Evolutionary conservation across 1,140 invertebrate species (phyloP).

Genomic region (Aricia agestis): DNA sequence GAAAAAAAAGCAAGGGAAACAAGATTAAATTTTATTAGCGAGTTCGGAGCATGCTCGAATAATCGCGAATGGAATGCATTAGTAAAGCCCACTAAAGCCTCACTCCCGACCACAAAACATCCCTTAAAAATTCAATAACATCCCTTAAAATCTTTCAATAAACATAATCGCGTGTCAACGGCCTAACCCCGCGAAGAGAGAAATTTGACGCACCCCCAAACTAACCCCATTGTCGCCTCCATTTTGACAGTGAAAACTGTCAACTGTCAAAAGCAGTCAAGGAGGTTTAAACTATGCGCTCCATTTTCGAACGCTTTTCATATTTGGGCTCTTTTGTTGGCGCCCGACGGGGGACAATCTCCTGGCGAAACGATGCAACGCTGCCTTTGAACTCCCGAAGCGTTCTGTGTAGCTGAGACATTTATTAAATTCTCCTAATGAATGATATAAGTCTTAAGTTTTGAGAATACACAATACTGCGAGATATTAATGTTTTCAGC

Average conservation of each 20-base stretch:
- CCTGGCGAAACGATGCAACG: conserved; percentile 19
- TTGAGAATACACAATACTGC: background rate
- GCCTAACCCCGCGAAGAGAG: conserved; percentile 42
- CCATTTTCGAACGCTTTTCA: conserved; percentile 62
- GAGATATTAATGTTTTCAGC: no score
- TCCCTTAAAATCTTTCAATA: conserved; percentile 63
- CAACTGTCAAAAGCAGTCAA: conserved; percentile 72
- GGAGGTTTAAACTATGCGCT: conserved; percentile 71
- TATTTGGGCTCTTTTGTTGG: conserved; percentile 51
- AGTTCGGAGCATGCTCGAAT: conserved; percentile 15
- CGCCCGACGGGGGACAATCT: conserved; percentile 34
- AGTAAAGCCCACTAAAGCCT: conserved; percentile 26
- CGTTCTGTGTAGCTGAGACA: conserved; percentile 9
- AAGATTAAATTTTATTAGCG: background rate
- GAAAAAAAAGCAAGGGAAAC: background rate
- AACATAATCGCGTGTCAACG: conserved; percentile 66
- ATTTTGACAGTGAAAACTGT: conserved; percentile 69
- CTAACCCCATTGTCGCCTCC: conserved; percentile 58
- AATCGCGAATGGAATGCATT: conserved; percentile 23
- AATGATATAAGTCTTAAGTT: background rate
- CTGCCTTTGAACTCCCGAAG: conserved; percentile 12
- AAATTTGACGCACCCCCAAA: conserved; percentile 65
- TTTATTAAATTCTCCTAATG: conserved; percentile 11
- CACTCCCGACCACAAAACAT: conserved; percentile 34
- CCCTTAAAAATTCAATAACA: conserved; percentile 44